Base-by-base conservation (phyloP, 1,140 invertebrate genomes). In the Macrotrachela quadricornifera region DNA sequence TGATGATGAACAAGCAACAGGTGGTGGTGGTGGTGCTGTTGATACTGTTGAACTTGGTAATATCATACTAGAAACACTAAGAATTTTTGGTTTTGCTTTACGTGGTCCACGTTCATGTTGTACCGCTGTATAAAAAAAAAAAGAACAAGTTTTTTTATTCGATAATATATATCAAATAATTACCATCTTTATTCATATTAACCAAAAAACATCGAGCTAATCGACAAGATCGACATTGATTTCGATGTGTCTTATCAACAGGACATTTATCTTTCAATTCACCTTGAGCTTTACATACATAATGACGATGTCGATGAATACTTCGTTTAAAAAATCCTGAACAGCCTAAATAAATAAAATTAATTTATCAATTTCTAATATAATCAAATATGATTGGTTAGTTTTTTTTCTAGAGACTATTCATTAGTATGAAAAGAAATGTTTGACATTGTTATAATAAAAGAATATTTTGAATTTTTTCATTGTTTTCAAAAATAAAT, bases 111-210 rank as follows among this genome's bases (percentile, higher is more conserved):
- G 58, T 59, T 77, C 75, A 61, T 77, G 76, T 61, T 77, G 75
- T 12, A 77, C 76, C 46, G 76, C 75, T 76, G 57, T 36, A 59
- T 3, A 49, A 13, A 16, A 46, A 47, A 12, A 30, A 40, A 47
- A 53, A 47, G 38, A 46, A 46, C 15, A 16, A 48, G 44, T 21
- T 46, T 46, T 37, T 10, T 46, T 17, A 46, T 46, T 46, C n/a
- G 8, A 9, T 21, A 60, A 57, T 50, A 54, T 43, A 49, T 17
- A 44, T 17, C 49, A 46, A 57, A 52, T 17, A 57, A 39, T 83
- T 74, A 94, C 90, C 88, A 74, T 95, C 88, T 77, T 91, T 92
- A 68, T 95, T 94, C 90, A 96, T 96, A 57, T 84, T 82, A 43
- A 85, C 86, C 68, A 88, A 82, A 65, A 94, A 86, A 69, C 91